These are phyloP conservation scores for Neoarius graeffei DNA, from an alignment of 2,113 vertebrate genomes.

Conservation along the genomic window DNA sequence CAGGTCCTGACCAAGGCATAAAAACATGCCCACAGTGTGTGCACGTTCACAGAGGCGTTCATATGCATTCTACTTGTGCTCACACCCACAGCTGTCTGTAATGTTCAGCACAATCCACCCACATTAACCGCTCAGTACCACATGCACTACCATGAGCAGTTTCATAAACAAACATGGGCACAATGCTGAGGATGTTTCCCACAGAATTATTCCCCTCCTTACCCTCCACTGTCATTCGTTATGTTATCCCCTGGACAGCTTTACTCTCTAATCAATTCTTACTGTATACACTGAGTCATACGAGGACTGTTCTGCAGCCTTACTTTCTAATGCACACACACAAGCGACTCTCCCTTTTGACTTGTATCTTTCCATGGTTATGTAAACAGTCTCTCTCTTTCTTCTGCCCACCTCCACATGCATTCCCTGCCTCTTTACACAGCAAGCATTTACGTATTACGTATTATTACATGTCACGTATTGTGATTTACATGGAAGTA, in stretches of 20 bases:
- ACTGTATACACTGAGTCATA: constrained; percentile 10
- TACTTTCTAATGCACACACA: constrained; percentile 1
- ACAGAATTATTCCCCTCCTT: not conserved
- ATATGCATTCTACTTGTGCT: not conserved
- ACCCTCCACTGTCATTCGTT: not conserved
- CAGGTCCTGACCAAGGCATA: not conserved
- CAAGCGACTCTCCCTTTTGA: not conserved
- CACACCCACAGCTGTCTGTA: not conserved
- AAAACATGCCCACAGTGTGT: not conserved
- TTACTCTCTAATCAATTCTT: not conserved
- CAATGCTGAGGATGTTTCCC: not conserved
- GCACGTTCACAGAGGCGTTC: not conserved
- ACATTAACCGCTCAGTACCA: not conserved
- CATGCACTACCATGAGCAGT: constrained; percentile 24
- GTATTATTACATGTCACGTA: too few relatives aligned
- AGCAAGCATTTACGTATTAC: not conserved
- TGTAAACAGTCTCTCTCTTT: constrained; percentile 9
- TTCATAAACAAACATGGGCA: not conserved
- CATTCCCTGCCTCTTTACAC: not conserved
- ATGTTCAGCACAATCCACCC: constrained; percentile 19
- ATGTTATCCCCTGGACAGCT: not conserved
- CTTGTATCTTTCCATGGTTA: constrained; percentile 12
- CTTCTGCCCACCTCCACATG: constrained; percentile 8
- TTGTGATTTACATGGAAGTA: not conserved
- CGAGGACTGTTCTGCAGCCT: not conserved